Evolutionary conservation across 2,888 invertebrate genomes (phyloP).

Genomic region (Plebejus argus): DNA sequence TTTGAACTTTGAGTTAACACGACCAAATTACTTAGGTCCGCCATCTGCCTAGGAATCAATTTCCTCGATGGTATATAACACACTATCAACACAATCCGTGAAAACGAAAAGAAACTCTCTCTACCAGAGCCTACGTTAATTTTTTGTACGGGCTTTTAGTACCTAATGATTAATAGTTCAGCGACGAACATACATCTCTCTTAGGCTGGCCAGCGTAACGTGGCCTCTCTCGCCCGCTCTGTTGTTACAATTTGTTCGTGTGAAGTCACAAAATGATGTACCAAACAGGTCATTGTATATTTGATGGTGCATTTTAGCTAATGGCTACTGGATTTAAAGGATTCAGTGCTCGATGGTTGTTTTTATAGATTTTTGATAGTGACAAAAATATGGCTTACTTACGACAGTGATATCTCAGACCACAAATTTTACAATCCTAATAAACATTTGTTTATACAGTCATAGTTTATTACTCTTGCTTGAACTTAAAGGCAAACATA

Average conservation of each 20-base stretch:
- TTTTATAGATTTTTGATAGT: background rate
- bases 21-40: too few relatives aligned
- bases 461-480: too few relatives aligned
- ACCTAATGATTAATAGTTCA: conserved; percentile 71
- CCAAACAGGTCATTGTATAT: conserved; percentile 13
- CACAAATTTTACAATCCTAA: too few relatives aligned
- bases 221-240: background rate
- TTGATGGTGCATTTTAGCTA: conserved; percentile 20
- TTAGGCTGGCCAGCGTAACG: background rate
- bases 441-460: too few relatives aligned
- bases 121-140: conserved; percentile 44
- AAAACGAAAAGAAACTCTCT: background rate
- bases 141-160: conserved; percentile 72
- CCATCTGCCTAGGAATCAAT: too few relatives aligned
- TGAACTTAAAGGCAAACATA: too few relatives aligned
- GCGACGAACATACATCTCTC: conserved; percentile 56
- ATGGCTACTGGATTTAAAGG: conserved; percentile 16
- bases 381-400: background rate
- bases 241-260: background rate
- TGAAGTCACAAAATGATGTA: background rate
- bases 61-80: too few relatives aligned
- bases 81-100: background rate
- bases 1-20: too few relatives aligned
- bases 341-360: conserved; percentile 9
- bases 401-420: background rate